These are phyloP conservation scores for Caloenas nicobarica DNA, from an alignment of 2,113 vertebrate genomes.

Conservation along the genomic window DNA sequence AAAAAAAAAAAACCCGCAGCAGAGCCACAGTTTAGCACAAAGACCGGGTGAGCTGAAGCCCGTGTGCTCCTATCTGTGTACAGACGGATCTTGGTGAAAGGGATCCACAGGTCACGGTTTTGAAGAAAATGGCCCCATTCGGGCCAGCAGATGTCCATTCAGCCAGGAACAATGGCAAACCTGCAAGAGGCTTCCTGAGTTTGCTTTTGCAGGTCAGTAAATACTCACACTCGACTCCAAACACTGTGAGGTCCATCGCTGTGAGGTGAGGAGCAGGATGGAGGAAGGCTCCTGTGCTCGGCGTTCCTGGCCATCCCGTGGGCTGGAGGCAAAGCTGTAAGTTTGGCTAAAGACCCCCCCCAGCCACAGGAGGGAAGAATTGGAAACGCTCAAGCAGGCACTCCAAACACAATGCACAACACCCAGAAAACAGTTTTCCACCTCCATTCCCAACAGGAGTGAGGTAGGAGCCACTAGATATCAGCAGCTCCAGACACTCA, in stretches of 20 bases:
- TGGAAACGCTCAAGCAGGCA: neutral
- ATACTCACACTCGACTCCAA: neutral
- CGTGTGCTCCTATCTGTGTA: neutral
- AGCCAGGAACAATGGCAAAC: neutral
- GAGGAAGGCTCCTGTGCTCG: neutral
- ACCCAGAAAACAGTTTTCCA: neutral
- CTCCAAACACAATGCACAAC: neutral
- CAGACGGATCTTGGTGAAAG: neutral
- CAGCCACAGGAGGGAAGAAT: neutral
- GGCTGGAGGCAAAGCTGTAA: neutral
- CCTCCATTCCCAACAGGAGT: accelerated
- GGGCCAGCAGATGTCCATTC: neutral
- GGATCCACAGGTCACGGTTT: neutral
- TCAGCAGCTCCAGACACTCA: neutral
- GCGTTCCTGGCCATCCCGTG: neutral
- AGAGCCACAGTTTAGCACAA: neutral
- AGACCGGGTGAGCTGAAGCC: neutral
- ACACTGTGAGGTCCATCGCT: neutral
- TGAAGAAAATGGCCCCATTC: neutral
- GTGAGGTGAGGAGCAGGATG: accelerated
- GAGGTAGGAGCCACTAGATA: neutral
- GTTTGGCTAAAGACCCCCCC: neutral
- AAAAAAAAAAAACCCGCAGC: neutral
- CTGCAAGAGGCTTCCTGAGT: neutral
- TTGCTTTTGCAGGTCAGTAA: neutral